These are phyloP conservation scores for Carassius auratus DNA, from an alignment of 2,113 vertebrate genomes.

Conservation along the genomic window DNA sequence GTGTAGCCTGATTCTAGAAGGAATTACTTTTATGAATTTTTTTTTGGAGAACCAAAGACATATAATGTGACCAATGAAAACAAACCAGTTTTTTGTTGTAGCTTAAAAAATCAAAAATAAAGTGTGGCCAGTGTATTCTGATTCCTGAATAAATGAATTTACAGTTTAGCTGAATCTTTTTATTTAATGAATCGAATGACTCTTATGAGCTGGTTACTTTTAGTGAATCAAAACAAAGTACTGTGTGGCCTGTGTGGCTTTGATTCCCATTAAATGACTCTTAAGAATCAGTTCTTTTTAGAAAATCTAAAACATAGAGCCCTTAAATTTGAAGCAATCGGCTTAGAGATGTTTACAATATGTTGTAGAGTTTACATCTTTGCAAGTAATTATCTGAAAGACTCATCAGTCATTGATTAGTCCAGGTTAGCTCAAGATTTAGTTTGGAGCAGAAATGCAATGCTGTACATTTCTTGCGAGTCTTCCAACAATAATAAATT, in stretches of 20 bases:
- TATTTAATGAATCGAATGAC: not conserved
- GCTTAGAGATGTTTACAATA: not conserved
- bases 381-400: not conserved
- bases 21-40: too few relatives aligned
- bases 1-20: too few relatives aligned
- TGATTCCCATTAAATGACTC: not conserved
- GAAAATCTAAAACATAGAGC: not conserved
- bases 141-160: too few relatives aligned
- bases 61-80: too few relatives aligned
- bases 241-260: not conserved
- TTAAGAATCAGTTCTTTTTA: not conserved
- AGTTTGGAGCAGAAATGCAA: slow-evolving; percentile 6
- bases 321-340: not conserved
- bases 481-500: slow-evolving; percentile 10
- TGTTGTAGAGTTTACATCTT: not conserved
- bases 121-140: too few relatives aligned
- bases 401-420: not conserved
- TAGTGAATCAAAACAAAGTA: not conserved
- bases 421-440: not conserved
- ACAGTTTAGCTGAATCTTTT: not conserved
- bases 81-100: too few relatives aligned
- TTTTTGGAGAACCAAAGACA: too few relatives aligned
- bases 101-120: too few relatives aligned
- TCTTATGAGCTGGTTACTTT: not conserved
- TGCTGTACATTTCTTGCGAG: not conserved